Conservation (phyloP, 2,113 vertebrate genomes). For the Crypturellus undulatus region DNA sequence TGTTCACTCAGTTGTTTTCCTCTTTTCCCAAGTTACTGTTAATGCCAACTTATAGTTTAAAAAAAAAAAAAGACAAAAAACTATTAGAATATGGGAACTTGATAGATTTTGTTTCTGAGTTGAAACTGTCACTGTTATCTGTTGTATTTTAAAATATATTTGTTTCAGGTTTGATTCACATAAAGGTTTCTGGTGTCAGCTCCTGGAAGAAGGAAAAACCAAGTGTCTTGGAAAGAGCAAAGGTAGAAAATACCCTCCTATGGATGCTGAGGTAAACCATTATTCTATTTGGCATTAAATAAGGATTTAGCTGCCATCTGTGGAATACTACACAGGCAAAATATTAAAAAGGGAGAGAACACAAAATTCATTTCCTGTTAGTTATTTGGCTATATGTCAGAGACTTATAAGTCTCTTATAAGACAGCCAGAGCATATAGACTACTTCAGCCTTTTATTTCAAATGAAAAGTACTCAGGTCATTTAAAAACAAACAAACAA, state of each 20-base stretch:
- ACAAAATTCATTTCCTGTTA: neutral
- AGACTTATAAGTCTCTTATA: too few species aligned
- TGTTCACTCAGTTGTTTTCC: neutral
- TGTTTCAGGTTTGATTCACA: conserved; percentile 92
- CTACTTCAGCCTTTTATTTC: neutral
- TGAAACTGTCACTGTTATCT: neutral
- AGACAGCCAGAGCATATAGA: neutral
- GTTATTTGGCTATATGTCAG: neutral
- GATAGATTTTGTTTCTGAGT: neutral
- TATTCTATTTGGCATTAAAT: neutral
- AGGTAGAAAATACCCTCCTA: conserved; percentile 93
- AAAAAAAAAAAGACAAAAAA: neutral
- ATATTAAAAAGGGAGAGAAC: neutral
- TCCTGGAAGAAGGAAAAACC: conserved; percentile 93
- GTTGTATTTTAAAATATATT: neutral
- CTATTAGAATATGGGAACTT: neutral
- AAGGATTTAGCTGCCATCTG: neutral
- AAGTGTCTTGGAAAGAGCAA: conserved; percentile 97
- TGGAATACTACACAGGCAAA: neutral
- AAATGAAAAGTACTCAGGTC: neutral
- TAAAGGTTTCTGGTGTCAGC: conserved; percentile 98
- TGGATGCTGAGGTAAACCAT: conserved; percentile 90
- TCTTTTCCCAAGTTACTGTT: neutral
- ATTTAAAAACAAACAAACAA: neutral
- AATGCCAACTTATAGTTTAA: neutral